Evolutionary conservation across 1,140 invertebrate genomes (phyloP).

Genomic region (Choristoneura fumiferana): DNA sequence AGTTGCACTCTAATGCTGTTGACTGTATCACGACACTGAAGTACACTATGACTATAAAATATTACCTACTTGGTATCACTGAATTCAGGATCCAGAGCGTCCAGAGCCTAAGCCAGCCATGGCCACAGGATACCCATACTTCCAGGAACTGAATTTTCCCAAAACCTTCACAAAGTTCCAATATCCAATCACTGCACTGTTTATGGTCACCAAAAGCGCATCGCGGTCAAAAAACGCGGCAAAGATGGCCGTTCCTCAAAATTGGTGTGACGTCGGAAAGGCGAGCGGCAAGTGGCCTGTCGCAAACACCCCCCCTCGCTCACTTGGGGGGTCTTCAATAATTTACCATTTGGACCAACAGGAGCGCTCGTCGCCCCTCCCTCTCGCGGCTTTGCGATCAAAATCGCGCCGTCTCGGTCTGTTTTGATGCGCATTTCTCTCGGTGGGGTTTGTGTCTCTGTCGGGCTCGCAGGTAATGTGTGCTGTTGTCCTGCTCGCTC

Average conservation of each 20-base stretch:
- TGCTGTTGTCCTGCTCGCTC: slow-evolving; percentile 51
- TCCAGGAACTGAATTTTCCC: slow-evolving; percentile 19
- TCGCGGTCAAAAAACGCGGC: slow-evolving; percentile 25
- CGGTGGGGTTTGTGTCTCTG: slow-evolving; percentile 25
- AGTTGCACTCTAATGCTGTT: too few species aligned
- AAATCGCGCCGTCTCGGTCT: slow-evolving; percentile 41
- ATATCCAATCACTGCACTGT: background rate
- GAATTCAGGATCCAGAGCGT: too few species aligned
- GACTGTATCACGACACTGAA: too few species aligned
- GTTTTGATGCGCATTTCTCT: slow-evolving; percentile 59
- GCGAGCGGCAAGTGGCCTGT: slow-evolving; percentile 53
- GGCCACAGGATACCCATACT: background rate
- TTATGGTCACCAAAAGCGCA: slow-evolving; percentile 44
- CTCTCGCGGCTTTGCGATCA: slow-evolving; percentile 22
- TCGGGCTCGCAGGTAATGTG: slow-evolving; percentile 10
- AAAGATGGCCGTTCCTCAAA: slow-evolving; percentile 60
- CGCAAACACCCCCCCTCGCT: slow-evolving; percentile 33
- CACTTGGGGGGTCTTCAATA: slow-evolving; percentile 59
- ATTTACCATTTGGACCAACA: slow-evolving; percentile 49
- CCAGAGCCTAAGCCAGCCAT: too few species aligned
- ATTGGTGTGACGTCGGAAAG: slow-evolving; percentile 62
- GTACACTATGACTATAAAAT: too few species aligned
- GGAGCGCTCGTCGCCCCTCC: slow-evolving; percentile 30
- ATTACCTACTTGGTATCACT: too few species aligned
- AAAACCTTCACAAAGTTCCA: too few species aligned